These are phyloP conservation scores for Boleophthalmus pectinirostris DNA, from an alignment of 2,113 vertebrate species.

Conservation along the genomic window DNA sequence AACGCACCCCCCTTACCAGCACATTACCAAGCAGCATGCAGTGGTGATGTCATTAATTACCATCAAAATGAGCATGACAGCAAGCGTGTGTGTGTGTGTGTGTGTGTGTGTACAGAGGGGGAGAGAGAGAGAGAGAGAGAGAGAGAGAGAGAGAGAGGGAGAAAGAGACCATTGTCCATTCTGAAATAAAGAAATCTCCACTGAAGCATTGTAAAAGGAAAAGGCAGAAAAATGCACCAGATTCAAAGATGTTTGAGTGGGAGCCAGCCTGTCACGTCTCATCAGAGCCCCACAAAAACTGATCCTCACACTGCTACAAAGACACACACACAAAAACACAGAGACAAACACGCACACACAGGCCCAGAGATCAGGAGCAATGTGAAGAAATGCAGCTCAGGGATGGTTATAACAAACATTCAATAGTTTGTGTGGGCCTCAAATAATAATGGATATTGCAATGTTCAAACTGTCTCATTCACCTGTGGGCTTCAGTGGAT, in stretches of 20 bases:
- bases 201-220: conserved; percentile 92
- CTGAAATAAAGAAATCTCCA: conserved; percentile 93
- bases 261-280: conserved; percentile 80
- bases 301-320: conserved; percentile 57
- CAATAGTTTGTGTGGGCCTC: not conserved
- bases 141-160: conserved; percentile 53
- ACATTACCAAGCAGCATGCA: conserved; percentile 60
- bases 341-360: conserved; percentile 31
- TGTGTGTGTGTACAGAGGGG: conserved; percentile 36
- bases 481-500: not conserved
- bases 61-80: conserved; percentile 82
- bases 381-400: conserved; percentile 51
- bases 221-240: conserved; percentile 85
- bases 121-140: conserved; percentile 48
- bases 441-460: not conserved
- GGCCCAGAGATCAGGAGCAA: conserved; percentile 17
- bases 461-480: not conserved
- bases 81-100: conserved; percentile 64
- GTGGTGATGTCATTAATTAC: conserved; percentile 85
- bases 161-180: conserved; percentile 79
- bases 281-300: conserved; percentile 79
- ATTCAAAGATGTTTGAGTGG: conserved; percentile 76
- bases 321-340: conserved; percentile 44
- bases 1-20: conserved; percentile 57
- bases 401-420: not conserved